These are phyloP conservation scores for Polypterus senegalus DNA, from an alignment of 2,113 vertebrate species.

Conservation along the genomic window DNA sequence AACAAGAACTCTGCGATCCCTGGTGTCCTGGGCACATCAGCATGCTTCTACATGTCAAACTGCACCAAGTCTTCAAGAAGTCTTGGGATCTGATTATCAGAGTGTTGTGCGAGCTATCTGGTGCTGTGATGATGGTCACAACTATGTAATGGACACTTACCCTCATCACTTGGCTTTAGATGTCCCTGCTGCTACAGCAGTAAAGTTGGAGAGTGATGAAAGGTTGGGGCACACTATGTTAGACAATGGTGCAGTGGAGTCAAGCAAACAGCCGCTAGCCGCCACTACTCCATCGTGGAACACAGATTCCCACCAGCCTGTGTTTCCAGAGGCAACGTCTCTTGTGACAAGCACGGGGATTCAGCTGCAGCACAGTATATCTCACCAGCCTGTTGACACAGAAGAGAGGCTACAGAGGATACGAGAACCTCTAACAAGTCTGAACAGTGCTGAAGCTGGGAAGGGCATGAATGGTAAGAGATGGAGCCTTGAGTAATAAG, in stretches of 20 bases:
- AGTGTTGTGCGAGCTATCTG: constrained; percentile 68
- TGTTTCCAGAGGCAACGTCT: constrained; percentile 3
- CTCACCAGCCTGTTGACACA: background rate
- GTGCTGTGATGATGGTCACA: constrained; percentile 70
- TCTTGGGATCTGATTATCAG: constrained; percentile 67
- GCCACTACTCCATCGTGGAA: background rate
- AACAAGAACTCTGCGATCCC: constrained; percentile 59
- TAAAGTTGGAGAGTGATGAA: constrained; percentile 8
- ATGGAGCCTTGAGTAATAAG: too few species aligned
- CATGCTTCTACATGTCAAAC: constrained; percentile 62
- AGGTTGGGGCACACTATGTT: background rate
- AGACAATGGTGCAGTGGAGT: background rate
- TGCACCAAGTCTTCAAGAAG: constrained; percentile 63
- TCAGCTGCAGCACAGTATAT: constrained; percentile 13
- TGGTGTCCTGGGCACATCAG: constrained; percentile 75
- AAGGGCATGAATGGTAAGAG: too few species aligned
- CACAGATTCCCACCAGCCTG: constrained; percentile 1
- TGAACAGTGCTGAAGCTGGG: constrained; percentile 28
- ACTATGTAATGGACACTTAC: constrained; percentile 65
- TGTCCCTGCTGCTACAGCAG: background rate
- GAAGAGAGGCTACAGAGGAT: constrained; percentile 13
- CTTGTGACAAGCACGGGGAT: background rate
- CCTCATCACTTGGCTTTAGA: constrained; percentile 24
- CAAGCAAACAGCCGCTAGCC: background rate
- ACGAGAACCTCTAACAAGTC: background rate